Conservation (phyloP, 2,113 vertebrate genomes). For the Alectura lathami region DNA sequence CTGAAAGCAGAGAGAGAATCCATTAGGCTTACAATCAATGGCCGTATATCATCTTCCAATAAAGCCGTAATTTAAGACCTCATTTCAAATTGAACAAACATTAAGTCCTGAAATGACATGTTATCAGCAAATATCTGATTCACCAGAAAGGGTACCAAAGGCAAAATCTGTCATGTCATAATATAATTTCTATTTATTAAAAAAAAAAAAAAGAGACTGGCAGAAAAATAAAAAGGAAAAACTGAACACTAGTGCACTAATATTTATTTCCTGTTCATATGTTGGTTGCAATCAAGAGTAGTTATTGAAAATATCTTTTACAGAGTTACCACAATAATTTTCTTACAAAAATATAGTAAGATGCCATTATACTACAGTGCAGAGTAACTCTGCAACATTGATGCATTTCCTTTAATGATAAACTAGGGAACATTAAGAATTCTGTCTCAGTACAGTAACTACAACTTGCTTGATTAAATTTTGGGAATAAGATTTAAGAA, state of each 20-base stretch:
- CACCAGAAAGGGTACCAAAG: neutral
- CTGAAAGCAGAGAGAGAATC: conserved; percentile 1
- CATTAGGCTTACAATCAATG: conserved; percentile 22
- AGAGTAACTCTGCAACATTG: neutral
- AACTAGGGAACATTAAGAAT: neutral
- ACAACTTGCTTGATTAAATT: neutral
- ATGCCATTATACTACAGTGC: neutral
- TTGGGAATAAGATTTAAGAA: neutral
- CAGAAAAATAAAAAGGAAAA: neutral
- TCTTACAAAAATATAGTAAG: neutral
- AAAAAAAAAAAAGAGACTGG: neutral
- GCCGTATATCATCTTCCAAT: conserved; percentile 18
- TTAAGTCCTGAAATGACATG: neutral
- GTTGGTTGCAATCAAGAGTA: neutral
- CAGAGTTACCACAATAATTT: neutral
- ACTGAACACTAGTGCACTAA: neutral
- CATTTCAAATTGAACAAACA: conserved; percentile 13
- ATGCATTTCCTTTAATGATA: neutral
- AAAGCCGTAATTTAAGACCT: conserved; percentile 24
- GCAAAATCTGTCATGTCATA: neutral
- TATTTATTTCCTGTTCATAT: neutral
- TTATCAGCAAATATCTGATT: neutral
- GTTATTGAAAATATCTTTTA: neutral
- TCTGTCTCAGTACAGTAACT: neutral
- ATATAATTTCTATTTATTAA: neutral